Conservation (phyloP, 1,140 invertebrate species). For the Arion vulgaris region DNA sequence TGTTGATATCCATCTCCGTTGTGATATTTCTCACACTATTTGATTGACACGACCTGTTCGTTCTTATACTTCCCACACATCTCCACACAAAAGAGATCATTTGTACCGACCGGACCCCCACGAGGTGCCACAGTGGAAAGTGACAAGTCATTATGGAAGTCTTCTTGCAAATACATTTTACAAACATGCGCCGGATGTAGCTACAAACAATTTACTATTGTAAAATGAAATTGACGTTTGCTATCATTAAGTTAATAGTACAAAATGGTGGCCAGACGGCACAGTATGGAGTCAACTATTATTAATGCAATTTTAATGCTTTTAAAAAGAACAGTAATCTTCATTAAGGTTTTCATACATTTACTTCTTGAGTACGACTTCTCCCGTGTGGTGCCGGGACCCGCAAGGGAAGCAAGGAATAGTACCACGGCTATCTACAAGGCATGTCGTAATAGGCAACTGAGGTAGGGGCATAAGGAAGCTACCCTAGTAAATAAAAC, state of each 20-base stretch:
- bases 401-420: background rate
- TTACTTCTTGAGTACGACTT: too few species aligned
- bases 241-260: background rate
- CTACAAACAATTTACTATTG: background rate
- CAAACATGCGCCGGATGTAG: background rate
- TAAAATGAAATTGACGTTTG: background rate
- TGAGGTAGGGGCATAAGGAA: too few species aligned
- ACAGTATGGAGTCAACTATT: too few species aligned
- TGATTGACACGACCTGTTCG: too few species aligned
- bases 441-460: too few species aligned
- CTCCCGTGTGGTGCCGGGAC: too few species aligned
- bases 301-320: background rate
- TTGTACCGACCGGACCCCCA: background rate
- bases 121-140: background rate
- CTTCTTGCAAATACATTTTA: background rate
- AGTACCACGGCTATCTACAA: too few species aligned
- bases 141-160: slow-evolving; percentile 1
- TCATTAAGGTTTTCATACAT: background rate
- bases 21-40: too few species aligned
- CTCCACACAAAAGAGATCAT: background rate
- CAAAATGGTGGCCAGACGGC: background rate
- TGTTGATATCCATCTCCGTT: too few species aligned
- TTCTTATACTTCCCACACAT: background rate
- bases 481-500: too few species aligned
- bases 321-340: background rate